Evolutionary conservation across 1,140 invertebrate species (phyloP).

Genomic region (Lucilia cuprina): DNA sequence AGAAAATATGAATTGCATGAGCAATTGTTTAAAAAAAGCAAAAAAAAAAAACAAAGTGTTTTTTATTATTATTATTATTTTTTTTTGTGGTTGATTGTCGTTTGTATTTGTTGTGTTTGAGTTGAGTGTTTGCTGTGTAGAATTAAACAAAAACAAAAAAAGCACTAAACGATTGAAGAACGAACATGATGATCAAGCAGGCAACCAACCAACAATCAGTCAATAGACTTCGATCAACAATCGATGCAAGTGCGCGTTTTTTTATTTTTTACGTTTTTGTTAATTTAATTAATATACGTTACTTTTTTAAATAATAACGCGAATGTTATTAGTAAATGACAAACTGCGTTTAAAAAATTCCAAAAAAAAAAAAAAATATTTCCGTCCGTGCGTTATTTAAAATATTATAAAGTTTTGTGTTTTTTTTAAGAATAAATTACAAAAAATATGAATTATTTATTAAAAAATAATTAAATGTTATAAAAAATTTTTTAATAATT

Average conservation of each 20-base stretch:
- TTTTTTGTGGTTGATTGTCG: background rate
- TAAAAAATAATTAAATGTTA: background rate
- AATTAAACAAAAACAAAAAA: slow-evolving; percentile 18
- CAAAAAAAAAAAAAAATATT: too few relatives aligned
- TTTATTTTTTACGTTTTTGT: background rate
- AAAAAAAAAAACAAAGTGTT: background rate
- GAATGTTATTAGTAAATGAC: too few relatives aligned
- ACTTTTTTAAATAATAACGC: too few relatives aligned
- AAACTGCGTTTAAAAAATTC: too few relatives aligned
- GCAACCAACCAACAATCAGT: slow-evolving; percentile 20
- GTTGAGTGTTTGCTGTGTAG: background rate
- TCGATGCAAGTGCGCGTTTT: slow-evolving; percentile 33
- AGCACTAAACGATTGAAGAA: background rate
- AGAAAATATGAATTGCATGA: background rate
- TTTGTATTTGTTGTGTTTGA: background rate
- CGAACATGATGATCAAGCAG: background rate
- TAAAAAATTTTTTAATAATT: too few relatives aligned
- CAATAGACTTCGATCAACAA: slow-evolving; percentile 34
- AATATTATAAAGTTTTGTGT: too few relatives aligned
- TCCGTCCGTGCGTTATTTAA: too few relatives aligned
- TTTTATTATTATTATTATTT: background rate
- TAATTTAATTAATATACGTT: too few relatives aligned
- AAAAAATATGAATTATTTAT: background rate
- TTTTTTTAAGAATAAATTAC: too few relatives aligned
- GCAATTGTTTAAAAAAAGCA: background rate